Evolutionary conservation across 2,113 vertebrate genomes (phyloP), one percentile per base, ranked within the genome.

Genomic region (Hemiprocne comata): DNA sequence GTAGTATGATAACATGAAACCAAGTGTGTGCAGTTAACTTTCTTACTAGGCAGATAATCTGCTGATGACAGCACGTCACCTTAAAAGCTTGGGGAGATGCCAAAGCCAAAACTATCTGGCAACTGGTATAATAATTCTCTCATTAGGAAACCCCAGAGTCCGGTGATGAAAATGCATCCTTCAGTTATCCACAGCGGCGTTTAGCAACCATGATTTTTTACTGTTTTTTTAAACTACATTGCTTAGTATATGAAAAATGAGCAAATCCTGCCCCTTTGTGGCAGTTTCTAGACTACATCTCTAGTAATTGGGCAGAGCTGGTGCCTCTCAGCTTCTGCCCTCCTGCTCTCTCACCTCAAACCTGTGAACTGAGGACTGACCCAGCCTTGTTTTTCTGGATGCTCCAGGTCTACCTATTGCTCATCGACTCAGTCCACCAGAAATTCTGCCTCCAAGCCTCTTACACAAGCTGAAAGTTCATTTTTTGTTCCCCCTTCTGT

Each of bases 221-320:
- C 21, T 31, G 14, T 46, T 29, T 55, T 84, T 81, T 58, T 9
- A 19, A 65, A 48, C 46, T 34, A 7, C 10, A 6, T 26, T 53
- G 72, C 44, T 78, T 60, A 40, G 5, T 13, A 4, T 12, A 57
- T 24, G 31, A 93, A 92, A 95, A 94, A 21, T 51, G 82, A 93
- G 85, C 57, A 66, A 89, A 93, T 78, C 31, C 93, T 95, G 94
- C 92, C 95, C 80, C 95, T 89, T 57, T 65, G 95, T 93, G 95
- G 94, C 72, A 54, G 82, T 78, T 90, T 72, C 38, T 53, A 72
- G 74, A 78, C 38, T 84, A 53, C 44, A 46, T 3, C 7, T 28
- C 46, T 51, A 48, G 60, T 33, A 64, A 71, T 24, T 21, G 34
- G 31, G 60, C 42, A 84, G 42, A 58, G 42, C 65, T 51, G 28